These are phyloP conservation scores for Acinonyx jubatus DNA, from an alignment of 2,113 vertebrate genomes.

Conservation along the genomic window DNA sequence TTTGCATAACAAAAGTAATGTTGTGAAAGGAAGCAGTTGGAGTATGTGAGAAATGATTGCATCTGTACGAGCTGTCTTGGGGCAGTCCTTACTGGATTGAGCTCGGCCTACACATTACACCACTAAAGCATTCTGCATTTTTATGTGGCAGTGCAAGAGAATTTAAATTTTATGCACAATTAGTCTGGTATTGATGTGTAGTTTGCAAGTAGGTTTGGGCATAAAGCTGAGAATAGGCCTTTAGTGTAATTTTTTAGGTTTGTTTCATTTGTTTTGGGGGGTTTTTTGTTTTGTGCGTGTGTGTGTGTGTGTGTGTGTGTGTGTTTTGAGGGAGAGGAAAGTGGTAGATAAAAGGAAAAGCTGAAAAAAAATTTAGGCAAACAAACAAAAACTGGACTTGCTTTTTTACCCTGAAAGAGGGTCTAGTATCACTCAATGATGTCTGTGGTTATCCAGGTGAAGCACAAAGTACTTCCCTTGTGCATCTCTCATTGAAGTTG, in stretches of 20 bases:
- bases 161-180: slow-evolving; percentile 85
- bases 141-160: slow-evolving; percentile 75
- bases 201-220: slow-evolving; percentile 76
- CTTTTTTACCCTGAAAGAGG: neutral
- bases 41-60: slow-evolving; percentile 82
- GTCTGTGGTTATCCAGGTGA: slow-evolving; percentile 3
- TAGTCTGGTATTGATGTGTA: slow-evolving; percentile 78
- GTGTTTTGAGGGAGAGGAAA: slow-evolving; percentile 1
- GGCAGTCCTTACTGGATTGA: slow-evolving; percentile 70
- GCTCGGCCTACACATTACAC: slow-evolving; percentile 66
- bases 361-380: neutral
- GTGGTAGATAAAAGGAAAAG: neutral
- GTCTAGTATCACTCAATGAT: neutral
- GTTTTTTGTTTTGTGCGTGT: neutral
- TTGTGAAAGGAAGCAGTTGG: slow-evolving; percentile 80
- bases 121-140: slow-evolving; percentile 74
- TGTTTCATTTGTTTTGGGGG: no score
- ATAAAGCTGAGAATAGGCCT: slow-evolving; percentile 68
- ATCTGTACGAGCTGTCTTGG: slow-evolving; percentile 75
- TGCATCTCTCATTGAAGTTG: neutral
- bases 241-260: slow-evolving; percentile 64
- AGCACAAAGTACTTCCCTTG: neutral
- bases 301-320: no score
- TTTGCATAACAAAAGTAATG: slow-evolving; percentile 89
- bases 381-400: neutral